phyloP scores from a whole-genome alignment of 2,888 invertebrate genomes.

The Protophormia terraenovae region DNA sequence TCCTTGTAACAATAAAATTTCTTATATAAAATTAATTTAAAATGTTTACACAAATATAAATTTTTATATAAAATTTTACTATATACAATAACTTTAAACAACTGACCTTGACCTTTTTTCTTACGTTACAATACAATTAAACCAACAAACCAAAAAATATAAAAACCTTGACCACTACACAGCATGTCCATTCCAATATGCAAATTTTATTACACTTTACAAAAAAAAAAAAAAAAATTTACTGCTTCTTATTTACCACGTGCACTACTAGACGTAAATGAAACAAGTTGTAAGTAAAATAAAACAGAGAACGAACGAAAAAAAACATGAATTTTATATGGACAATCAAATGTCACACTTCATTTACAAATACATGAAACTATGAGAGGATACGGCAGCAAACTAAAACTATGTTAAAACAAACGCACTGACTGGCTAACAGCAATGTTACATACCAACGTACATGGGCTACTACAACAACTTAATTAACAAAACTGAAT shows the following conservation, averaged over 20 bases:
- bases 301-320: background rate
- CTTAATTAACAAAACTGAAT: conserved; percentile 65
- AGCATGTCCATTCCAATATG: conserved; percentile 36
- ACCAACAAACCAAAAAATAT: background rate
- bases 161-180: conserved; percentile 37
- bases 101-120: conserved; percentile 46
- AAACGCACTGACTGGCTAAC: conserved; percentile 39
- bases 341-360: conserved; percentile 64
- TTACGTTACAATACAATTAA: background rate
- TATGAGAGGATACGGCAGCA: background rate
- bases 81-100: background rate
- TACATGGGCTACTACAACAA: conserved; percentile 55
- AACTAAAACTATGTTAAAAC: conserved; percentile 2
- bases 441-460: conserved; percentile 14
- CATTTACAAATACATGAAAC: conserved; percentile 57
- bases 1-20: too few species aligned
- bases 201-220: conserved; percentile 37
- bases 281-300: conserved; percentile 19
- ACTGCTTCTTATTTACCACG: background rate
- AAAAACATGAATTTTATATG: conserved; percentile 37
- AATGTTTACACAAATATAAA: background rate
- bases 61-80: background rate
- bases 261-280: background rate
- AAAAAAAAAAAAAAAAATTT: background rate
- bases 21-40: too few species aligned